Conservation (phyloP, 2,113 vertebrate species). For the Pelecanoides urinatrix region DNA sequence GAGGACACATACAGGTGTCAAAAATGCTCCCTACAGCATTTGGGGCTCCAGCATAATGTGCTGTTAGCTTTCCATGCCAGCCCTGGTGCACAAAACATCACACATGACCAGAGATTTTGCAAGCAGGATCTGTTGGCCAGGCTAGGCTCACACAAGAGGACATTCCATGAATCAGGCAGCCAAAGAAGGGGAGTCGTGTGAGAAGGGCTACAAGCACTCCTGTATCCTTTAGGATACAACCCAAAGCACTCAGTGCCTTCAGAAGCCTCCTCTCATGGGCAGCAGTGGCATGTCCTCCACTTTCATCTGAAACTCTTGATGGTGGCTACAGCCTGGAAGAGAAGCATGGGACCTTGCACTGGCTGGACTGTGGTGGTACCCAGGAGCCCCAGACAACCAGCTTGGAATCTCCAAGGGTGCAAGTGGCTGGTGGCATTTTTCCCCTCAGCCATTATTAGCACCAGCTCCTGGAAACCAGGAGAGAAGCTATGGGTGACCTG, state of each 20-base stretch:
- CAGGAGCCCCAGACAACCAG: not conserved
- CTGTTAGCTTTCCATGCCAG: not conserved
- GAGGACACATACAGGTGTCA: not conserved
- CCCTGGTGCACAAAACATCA: not conserved
- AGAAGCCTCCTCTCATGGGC: not conserved
- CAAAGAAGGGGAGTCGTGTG: not conserved
- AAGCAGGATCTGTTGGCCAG: not conserved
- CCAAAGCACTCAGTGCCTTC: not conserved
- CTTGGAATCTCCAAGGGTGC: not conserved
- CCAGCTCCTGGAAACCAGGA: not conserved
- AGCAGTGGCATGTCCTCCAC: accelerated
- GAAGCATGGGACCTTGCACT: not conserved
- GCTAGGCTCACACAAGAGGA: not conserved
- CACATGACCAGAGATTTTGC: not conserved
- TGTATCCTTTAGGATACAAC: not conserved
- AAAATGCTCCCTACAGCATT: not conserved
- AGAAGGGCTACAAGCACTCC: not conserved
- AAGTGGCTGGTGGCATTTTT: accelerated
- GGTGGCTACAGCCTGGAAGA: not conserved
- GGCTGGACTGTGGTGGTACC: not conserved
- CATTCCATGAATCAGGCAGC: not conserved
- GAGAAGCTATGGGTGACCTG: not conserved
- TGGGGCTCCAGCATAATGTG: not conserved
- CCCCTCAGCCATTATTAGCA: accelerated
- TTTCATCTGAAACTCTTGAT: not conserved